Evolutionary conservation across 2,888 invertebrate genomes (phyloP), one percentile per base, ranked within the genome.

Genomic region (Rotaria socialis): DNA sequence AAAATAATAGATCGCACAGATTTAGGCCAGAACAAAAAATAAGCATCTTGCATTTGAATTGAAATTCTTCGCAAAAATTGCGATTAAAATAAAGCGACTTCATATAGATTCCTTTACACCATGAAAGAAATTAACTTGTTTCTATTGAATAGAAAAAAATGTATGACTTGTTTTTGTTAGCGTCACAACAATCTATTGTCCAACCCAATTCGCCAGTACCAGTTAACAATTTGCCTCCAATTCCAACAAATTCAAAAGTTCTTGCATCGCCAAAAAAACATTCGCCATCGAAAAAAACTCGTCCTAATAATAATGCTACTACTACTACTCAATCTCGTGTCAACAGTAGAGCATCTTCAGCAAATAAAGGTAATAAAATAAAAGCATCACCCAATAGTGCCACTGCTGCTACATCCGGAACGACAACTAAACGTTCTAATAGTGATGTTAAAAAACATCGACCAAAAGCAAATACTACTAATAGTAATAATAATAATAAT

Each of bases 331-430:
- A 67, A 35, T 35, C 67, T 19, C 67, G 67, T 7, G 19, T 67
- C 16, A 35, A 35, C 7, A 35, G 35, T 16, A 67, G 35, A 41
- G 35, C 35, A 35, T 67, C 67, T 0, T 35, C 67, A 19, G 19
- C 27, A 41, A 67, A 67, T 27, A 67, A 67, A 67, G 67, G 67
- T 67, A 67, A 67, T 67, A 67, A 35, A 67, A 35, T 35, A 67
- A 67, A 67, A 67, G 19, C 67, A 35, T 27, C 67, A 35, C 35
- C 67, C 6, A 67, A 27, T 67, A 67, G 67, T 67, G 67, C 35
- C 7, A 19, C 35, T 4, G 67, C 35, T 4, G 67, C 67, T 8
- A 27, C 35, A 19, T 67, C 67, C 6, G 67, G 67, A 5, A 35
- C 67, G 2, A 67, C 67, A 67, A 67, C 67, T 35, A 67, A 67